phyloP scores from a whole-genome alignment of 2,888 invertebrate species.

The Parapristionchus giblindavisi region DNA sequence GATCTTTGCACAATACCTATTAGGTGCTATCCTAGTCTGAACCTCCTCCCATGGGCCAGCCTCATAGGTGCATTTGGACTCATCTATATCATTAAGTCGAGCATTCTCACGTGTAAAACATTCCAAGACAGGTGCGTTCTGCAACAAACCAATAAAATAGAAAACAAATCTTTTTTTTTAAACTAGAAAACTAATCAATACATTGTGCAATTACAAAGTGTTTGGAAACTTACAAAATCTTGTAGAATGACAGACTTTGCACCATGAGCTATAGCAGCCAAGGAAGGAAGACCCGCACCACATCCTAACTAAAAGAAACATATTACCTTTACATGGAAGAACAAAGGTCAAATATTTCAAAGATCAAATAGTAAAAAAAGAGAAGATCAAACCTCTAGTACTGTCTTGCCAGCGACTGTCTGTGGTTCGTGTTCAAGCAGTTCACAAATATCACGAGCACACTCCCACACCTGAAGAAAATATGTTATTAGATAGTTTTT shows the following conservation, averaged over 20 bases:
- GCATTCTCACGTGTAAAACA: slow-evolving; percentile 59
- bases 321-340: neutral
- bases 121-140: slow-evolving; percentile 61
- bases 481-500: too few relatives aligned
- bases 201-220: too few relatives aligned
- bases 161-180: too few relatives aligned
- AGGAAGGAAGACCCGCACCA: slow-evolving; percentile 88
- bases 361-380: too few relatives aligned
- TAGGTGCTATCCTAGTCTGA: neutral
- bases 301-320: slow-evolving; percentile 80
- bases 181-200: too few relatives aligned
- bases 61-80: slow-evolving; percentile 23
- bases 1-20: neutral
- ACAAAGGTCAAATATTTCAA: too few relatives aligned
- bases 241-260: slow-evolving; percentile 82
- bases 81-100: slow-evolving; percentile 47
- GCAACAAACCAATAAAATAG: too few relatives aligned
- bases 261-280: slow-evolving; percentile 79
- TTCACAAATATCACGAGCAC: slow-evolving; percentile 82
- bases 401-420: slow-evolving; percentile 71
- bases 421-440: slow-evolving; percentile 75
- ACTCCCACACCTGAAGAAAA: slow-evolving; percentile 80
- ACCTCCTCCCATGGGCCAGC: slow-evolving; percentile 45
- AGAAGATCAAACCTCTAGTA: slow-evolving; percentile 77
- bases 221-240: slow-evolving; percentile 83